phyloP scores from a whole-genome alignment of 2,888 invertebrate genomes.

The Amphipyra tragopoginis region DNA sequence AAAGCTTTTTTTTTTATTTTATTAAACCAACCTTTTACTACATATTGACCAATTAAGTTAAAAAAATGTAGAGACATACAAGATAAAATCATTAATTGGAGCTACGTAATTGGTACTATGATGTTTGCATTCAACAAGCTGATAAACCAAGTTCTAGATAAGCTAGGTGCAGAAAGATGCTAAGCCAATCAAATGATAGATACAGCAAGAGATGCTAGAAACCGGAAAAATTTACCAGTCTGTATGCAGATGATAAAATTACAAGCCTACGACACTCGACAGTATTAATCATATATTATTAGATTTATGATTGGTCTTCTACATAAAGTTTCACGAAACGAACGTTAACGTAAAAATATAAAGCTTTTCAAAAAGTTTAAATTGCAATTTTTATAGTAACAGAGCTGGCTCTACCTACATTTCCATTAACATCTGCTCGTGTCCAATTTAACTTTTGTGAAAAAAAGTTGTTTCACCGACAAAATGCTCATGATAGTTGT shows the following conservation, averaged over 20 bases:
- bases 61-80: too few species aligned
- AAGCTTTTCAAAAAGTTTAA: conserved; percentile 49
- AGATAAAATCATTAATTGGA: too few species aligned
- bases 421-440: conserved; percentile 57
- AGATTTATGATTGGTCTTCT: background rate
- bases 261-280: conserved; percentile 24
- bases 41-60: too few species aligned
- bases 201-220: conserved; percentile 16
- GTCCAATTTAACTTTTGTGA: conserved; percentile 61
- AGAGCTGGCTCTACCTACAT: conserved; percentile 51
- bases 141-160: conserved; percentile 18
- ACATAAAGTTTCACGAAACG: background rate
- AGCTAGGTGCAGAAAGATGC: conserved; percentile 26
- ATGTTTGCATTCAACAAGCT: conserved; percentile 1
- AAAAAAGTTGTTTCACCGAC: conserved; percentile 28
- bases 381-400: conserved; percentile 60
- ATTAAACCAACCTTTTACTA: too few species aligned
- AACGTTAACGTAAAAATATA: conserved; percentile 27
- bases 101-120: background rate
- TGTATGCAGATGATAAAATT: conserved; percentile 21
- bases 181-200: conserved; percentile 36
- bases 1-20: too few species aligned
- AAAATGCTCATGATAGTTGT: conserved; percentile 48
- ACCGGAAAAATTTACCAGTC: conserved; percentile 26
- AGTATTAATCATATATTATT: conserved; percentile 19